Conservation (phyloP, 2,113 vertebrate species). For the Catharus bicknelli region DNA sequence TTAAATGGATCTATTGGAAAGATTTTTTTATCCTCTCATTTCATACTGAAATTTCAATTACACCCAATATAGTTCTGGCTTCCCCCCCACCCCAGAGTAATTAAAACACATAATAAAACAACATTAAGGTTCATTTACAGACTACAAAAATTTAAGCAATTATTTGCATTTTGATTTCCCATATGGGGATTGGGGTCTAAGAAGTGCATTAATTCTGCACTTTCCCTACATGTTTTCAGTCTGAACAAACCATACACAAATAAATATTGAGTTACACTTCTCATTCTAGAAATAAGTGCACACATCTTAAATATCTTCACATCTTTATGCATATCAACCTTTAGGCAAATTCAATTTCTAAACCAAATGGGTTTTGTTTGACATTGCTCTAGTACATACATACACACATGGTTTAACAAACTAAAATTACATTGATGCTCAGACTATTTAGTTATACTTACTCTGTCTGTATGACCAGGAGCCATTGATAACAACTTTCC, state of each 20-base stretch:
- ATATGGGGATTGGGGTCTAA: background rate
- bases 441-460: slow-evolving; percentile 70
- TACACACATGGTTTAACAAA: background rate
- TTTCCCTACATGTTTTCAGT: background rate
- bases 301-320: background rate
- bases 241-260: background rate
- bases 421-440: background rate
- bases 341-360: background rate
- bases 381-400: background rate
- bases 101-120: background rate
- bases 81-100: background rate
- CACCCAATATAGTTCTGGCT: background rate
- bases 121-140: background rate
- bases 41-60: background rate
- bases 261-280: background rate
- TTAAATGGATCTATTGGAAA: background rate
- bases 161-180: slow-evolving; percentile 16
- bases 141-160: background rate
- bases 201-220: background rate
- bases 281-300: background rate
- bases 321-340: background rate
- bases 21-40: background rate
- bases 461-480: slow-evolving; percentile 96
- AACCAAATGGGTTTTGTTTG: background rate
- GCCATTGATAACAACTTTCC: slow-evolving; percentile 93